Conservation (phyloP, 2,888 invertebrate genomes). For the Chouioia cunea region DNA sequence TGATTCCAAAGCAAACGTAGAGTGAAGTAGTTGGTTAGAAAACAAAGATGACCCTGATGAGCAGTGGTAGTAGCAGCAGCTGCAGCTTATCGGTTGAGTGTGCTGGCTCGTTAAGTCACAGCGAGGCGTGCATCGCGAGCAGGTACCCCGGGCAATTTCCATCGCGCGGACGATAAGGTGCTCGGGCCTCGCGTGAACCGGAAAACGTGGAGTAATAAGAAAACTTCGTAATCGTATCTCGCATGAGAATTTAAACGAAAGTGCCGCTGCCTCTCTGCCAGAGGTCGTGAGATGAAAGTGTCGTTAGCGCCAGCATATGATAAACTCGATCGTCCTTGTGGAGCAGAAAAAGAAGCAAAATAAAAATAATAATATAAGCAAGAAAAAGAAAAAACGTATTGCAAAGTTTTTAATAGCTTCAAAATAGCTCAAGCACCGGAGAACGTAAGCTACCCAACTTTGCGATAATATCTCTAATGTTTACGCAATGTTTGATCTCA, state of each 20-base stretch:
- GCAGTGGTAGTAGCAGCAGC: not conserved
- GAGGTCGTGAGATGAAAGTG: slow-evolving; percentile 6
- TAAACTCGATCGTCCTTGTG: not conserved
- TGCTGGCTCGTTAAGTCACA: slow-evolving; percentile 16
- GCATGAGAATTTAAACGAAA: slow-evolving; percentile 2
- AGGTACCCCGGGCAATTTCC: slow-evolving; percentile 30
- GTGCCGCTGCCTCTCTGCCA: too few species aligned
- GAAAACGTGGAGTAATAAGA: slow-evolving; percentile 37
- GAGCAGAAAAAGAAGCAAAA: slow-evolving; percentile 15
- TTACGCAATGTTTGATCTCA: not conserved
- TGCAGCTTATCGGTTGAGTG: not conserved
- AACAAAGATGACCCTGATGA: slow-evolving; percentile 2
- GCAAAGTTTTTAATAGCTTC: slow-evolving; percentile 24
- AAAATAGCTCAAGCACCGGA: slow-evolving; percentile 18
- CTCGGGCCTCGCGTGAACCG: slow-evolving; percentile 8
- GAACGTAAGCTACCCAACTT: not conserved
- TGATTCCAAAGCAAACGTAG: too few species aligned
- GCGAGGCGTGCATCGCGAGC: slow-evolving; percentile 4
- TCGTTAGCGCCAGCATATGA: slow-evolving; percentile 14
- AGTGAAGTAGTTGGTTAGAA: not conserved
- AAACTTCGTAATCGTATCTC: slow-evolving; percentile 42
- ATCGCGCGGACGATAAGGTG: slow-evolving; percentile 33
- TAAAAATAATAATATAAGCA: not conserved
- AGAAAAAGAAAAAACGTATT: slow-evolving; percentile 20
- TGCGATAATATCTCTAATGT: slow-evolving; percentile 3